Base-by-base conservation (phyloP, 2,113 vertebrate species). In the Antechinus stuartii region DNA sequence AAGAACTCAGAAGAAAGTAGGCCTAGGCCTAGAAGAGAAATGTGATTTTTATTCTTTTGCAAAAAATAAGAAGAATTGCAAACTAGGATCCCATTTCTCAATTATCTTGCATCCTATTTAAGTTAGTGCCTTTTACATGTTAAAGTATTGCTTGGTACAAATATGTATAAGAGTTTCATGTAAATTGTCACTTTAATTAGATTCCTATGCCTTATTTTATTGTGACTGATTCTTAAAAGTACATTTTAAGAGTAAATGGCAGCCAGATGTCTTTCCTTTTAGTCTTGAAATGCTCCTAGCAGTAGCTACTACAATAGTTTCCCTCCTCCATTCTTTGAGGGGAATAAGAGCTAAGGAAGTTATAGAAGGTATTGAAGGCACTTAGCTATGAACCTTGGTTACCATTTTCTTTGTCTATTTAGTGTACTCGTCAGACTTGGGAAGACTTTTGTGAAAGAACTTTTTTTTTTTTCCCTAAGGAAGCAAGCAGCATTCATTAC, bases 351-450 rank as follows among this genome's bases (percentile, higher is more conserved):
- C 49, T 84, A 23, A 2, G 35, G 89, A 9, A n/a, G 27, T 68
- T 35, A 24, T 10, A 0, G 0, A 55, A 91, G 25, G 0, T n/a
- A 6, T 2, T 19, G 55, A 49, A 27, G 24, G 9, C 25, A 23
- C 24, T 50, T 25, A 3, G 22, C 42, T 84, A 42, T 84, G 68
- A 84, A 84, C 23, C n/a, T 84, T 84, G 68, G 68, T 84, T 84
- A 84, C 76, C 27, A 49, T 30, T 84, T 16, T 1, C 14, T 84
- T 0, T 2, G 2, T 92, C 47, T 49, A 22, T 9, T n/a, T 92
- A 0, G 19, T 91, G 35, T 42, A 35, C 7, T n/a, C 7, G 1
- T 84, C n/a, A 84, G 19, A 7, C 68, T 84, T 84, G 68, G 68
- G 7, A 84, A n/a, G 16, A 84, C 91, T 92, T 92, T 50, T 89